Percentiles rank a stretch among this genome's conserved stretches.
Conservation (phyloP, 2,888 invertebrate genomes). For the Seira sanloemensis region DNA sequence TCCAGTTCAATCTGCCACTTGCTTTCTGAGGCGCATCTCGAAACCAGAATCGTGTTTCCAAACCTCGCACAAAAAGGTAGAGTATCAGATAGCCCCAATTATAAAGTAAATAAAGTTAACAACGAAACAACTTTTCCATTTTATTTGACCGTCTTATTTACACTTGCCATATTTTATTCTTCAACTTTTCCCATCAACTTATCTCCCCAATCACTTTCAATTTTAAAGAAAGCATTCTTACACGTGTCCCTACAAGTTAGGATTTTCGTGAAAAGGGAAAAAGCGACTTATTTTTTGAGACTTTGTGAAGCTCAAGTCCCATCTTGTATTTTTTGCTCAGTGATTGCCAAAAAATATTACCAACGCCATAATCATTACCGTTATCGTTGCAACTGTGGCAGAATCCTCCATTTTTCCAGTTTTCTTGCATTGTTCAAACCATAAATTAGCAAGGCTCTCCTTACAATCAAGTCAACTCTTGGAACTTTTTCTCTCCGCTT, state of each 20-base stretch:
- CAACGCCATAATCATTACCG: constrained; percentile 10
- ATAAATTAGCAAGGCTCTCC: not conserved
- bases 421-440: constrained; percentile 9
- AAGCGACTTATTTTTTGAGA: not conserved
- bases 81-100: not conserved
- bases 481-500: not conserved
- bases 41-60: not conserved
- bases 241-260: constrained; percentile 9
- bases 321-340: not conserved
- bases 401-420: constrained; percentile 4
- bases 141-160: constrained; percentile 5
- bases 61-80: not conserved
- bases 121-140: not conserved
- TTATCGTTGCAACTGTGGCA: constrained; percentile 12
- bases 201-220: not conserved
- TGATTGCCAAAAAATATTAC: constrained; percentile 5
- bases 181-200: constrained; percentile 45
- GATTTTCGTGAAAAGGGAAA: not conserved
- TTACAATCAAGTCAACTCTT: not conserved
- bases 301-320: no score
- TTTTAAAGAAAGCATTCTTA: not conserved
- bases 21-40: not conserved
- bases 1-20: constrained; percentile 5
- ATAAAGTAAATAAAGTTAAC: not conserved
- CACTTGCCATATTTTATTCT: constrained; percentile 23